Evolutionary conservation across 2,797 vertebrate species (phyloP), one percentile per base, ranked within the genome.

Genomic region (Microctenopoma steveboyesi): DNA sequence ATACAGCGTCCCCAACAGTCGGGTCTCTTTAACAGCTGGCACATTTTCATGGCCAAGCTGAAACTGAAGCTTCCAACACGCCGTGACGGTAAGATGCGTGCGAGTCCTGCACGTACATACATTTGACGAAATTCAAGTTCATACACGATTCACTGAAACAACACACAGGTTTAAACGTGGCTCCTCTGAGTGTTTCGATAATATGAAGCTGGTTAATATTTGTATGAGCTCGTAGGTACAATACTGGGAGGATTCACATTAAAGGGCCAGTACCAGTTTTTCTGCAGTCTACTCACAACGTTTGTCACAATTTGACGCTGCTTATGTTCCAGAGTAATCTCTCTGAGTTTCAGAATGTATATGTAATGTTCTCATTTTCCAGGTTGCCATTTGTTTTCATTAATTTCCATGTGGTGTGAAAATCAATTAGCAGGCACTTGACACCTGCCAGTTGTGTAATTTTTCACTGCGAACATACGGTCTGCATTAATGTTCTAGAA

Each of bases 391-490:
- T 63, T 56, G 47, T 80, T 74, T 79, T 47, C 50, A 62, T 76
- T 84, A 18, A 68, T 78, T 82, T 83, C 72, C 58, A 69, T 83
- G 69, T 74, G 71, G 73, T 78, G 73, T 76, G 67, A 87, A 88
- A 89, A 79, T 88, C 71, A 86, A 80, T 86, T 82, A 85, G 70
- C 74, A 81, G 68, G 72, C 76, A 70, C 70, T 69, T 83, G 68
- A 85, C 76, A 83, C 62, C 72, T 82, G 86, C 62, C 60, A 72
- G 77, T 76, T 83, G 69, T 78, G 69, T 68, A 79, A 83, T 87
- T 67, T 56, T 62, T 86, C 83, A 80, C 28, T 4, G 59, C n/a
- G 33, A 81, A 71, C 60, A 68, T 33, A 68, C 66, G 56, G 64
- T 73, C 45, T 56, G 70, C 56, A 69, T 72, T 82, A 6, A 51